phyloP scores from a whole-genome alignment of 2,888 invertebrate genomes.

The Pedicia rivosa region DNA sequence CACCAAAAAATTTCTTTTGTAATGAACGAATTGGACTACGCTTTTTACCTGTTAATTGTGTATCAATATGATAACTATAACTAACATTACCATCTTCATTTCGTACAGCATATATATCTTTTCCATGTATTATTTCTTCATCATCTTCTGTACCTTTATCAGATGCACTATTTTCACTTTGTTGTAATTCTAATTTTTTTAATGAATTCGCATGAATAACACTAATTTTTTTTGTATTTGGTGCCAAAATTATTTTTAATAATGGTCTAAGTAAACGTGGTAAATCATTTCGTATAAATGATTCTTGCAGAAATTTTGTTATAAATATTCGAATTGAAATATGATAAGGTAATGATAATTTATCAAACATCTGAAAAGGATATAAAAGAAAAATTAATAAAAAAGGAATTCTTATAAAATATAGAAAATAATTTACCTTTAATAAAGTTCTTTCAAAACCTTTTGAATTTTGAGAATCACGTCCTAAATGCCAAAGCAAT shows the following conservation, averaged over 20 bases:
- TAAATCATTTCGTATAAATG: slow-evolving; percentile 59
- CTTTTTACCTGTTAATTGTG: slow-evolving; percentile 21
- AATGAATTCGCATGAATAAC: slow-evolving; percentile 54
- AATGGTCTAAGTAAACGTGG: slow-evolving; percentile 63
- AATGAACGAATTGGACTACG: slow-evolving; percentile 28
- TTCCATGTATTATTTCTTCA: slow-evolving; percentile 15
- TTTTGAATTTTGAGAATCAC: slow-evolving; percentile 37
- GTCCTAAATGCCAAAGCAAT: slow-evolving; percentile 57
- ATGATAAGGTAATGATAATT: slow-evolving; percentile 24
- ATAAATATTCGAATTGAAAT: slow-evolving; percentile 36
- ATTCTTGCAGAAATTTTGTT: slow-evolving; percentile 59
- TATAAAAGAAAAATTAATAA: slow-evolving; percentile 40
- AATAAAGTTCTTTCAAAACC: slow-evolving; percentile 45
- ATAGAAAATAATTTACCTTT: slow-evolving; percentile 39
- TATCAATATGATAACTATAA: slow-evolving; percentile 30
- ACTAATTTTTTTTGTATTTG: slow-evolving; percentile 65
- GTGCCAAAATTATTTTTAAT: slow-evolving; percentile 54
- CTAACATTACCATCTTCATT: slow-evolving; percentile 64
- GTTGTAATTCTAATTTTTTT: slow-evolving; percentile 32
- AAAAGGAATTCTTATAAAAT: slow-evolving; percentile 43
- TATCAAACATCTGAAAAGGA: slow-evolving; percentile 29
- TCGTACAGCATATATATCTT: slow-evolving; percentile 66
- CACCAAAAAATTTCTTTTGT: slow-evolving; percentile 30
- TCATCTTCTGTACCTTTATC: slow-evolving; percentile 20
- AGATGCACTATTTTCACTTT: slow-evolving; percentile 22